Evolutionary conservation across 2,797 vertebrate genomes (phyloP), one percentile per base, ranked within the genome.

Genomic region (Scolopax bukidnonensis): DNA sequence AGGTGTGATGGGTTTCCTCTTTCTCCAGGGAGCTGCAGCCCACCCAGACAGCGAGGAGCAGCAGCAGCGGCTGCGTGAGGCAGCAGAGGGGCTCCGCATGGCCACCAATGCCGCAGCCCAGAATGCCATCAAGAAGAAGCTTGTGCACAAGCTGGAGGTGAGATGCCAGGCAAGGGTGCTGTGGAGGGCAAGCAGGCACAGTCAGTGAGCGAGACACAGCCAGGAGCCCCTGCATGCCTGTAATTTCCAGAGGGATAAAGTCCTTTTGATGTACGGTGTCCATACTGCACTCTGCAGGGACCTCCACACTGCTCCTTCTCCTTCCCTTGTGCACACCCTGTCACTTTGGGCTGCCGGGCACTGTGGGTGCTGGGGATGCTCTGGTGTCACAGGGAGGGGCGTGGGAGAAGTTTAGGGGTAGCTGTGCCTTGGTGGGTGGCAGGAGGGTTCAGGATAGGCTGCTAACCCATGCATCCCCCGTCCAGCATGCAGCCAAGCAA

Each of bases 71-170:
- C 91, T 99, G 64, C 98, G 99, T 3, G 99, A 99, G 91, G 99
- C 99, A 0, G 99, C 99, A 0, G 99, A 99, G 90, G 99, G 99
- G 10, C 98, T 99, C 20, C 99, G 99, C 59, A 99, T 99, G 98
- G 99, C 99, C 2, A 99, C 99, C 89, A 99, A 99, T 0, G 99
- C 99, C 0, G 99, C 99, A 0, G 99, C 99, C 1, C 99, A 99
- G 97, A 99, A 99, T 0, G 99, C 99, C 78, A 99, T 99, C 97
- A 99, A 99, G 97, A 99, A 99, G 95, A 99, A 99, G 27, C 98
- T 99, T 1, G 98, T 99, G 96, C 99, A 99, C 98, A 99, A 99
- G 90, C 98, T 99, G 80, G 99, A 99, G 99, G 99, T 99, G 84
- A 95, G 87, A 23, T 3, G 0, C n/a, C 1, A 0, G 21, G 8